Percentiles rank a stretch among this genome's conserved stretches.
Conservation (phyloP, 37 sponge, comb jelly and placozoan genomes). For the Axinella damicornis region DNA sequence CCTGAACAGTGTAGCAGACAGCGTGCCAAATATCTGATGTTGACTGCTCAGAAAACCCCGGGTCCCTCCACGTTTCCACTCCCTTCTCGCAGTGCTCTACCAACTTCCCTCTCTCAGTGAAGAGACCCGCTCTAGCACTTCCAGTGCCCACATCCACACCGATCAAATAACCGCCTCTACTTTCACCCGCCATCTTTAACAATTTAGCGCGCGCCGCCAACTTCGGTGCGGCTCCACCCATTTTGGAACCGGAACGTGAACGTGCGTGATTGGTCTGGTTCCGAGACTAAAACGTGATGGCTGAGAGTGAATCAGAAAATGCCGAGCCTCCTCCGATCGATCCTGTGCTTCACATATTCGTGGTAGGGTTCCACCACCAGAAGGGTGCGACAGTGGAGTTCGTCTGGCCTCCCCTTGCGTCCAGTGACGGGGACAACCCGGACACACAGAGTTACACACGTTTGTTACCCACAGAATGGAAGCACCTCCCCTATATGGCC, state of each 20-base stretch:
- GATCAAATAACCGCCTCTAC: slow-evolving; percentile 31
- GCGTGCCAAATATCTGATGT: slow-evolving; percentile 83
- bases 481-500: slow-evolving; percentile 58
- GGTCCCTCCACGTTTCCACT: slow-evolving; percentile 52
- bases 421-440: background rate
- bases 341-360: slow-evolving; percentile 51
- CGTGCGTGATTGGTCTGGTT: too few species aligned
- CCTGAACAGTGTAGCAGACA: slow-evolving; percentile 64
- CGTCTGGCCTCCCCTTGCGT: slow-evolving; percentile 52
- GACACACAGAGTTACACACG: slow-evolving; percentile 18
- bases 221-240: background rate
- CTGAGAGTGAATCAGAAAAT: background rate
- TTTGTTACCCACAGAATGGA: slow-evolving; percentile 43
- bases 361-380: slow-evolving; percentile 83
- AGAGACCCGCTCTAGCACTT: slow-evolving; percentile 80
- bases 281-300: too few species aligned
- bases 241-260: too few species aligned
- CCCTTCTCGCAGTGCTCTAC: background rate
- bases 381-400: slow-evolving; percentile 79
- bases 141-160: slow-evolving; percentile 92
- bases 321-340: too few species aligned
- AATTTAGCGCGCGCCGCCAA: slow-evolving; percentile 2
- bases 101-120: slow-evolving; percentile 38
- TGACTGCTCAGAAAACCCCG: slow-evolving; percentile 81
- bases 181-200: too few species aligned